Evolutionary conservation across 2,888 invertebrate species (phyloP), one percentile per base, ranked within the genome.

Genomic region (Dryobotodes eremita): DNA sequence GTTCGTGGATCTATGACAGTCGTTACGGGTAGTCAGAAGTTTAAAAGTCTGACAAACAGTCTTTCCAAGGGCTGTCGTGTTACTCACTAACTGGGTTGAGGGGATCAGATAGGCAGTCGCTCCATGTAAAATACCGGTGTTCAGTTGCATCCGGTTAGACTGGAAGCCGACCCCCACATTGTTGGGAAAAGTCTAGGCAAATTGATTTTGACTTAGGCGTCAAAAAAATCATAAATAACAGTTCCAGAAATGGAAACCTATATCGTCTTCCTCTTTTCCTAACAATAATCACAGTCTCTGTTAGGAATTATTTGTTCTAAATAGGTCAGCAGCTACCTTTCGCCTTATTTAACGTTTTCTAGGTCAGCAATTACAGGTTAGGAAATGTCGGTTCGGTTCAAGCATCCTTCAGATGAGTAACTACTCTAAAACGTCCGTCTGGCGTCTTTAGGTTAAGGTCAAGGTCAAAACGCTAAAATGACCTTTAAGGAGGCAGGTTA

Each of bases 351-450:
- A 1, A 15, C 13, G 15, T 42, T 13, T 57, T 13, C 15, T 20
- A 6, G 59, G 4, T 20, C 20, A 26, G 62, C 23, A 78, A 78
- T 77, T 77, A 77, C 0, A 48, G 46, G 11, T 48, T 26, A 15
- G 0, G 17, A 55, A 77, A 57, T 48, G 17, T 57, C 36, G 64
- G 31, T 26, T 77, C 36, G 11, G 64, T 77, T 77, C 26, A 65
- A 78, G 78, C 3, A 64, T 26, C 65, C 64, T 77, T 64, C 5
- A 64, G 20, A 26, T 50, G 50, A 50, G 50, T 50, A 50, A 5
- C n/a, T 55, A 64, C 77, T 48, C n/a, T 26, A 1, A 20, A 36
- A 36, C 55, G 20, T 64, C 31, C 17, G 13, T 7, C 48, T 23
- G 48, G 26, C 46, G 46, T 77, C 23, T 48, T 64, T 36, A 48